Percentiles rank a stretch among this genome's conserved stretches.
These are phyloP conservation scores for Seira sanloemensis DNA, from an alignment of 2,888 invertebrate species.

Conservation along the genomic window DNA sequence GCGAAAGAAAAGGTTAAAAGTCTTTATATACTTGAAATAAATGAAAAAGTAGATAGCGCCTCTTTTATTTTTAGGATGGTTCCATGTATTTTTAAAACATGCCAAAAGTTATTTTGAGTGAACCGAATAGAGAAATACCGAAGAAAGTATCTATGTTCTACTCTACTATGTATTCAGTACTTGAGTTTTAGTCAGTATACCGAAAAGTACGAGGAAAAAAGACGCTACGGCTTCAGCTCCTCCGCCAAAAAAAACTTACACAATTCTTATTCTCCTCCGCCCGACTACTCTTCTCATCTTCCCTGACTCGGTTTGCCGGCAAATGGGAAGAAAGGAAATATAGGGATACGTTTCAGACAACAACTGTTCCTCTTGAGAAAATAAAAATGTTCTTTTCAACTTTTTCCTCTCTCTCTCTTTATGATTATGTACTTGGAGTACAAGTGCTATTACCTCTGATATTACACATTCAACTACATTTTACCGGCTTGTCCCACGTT, in stretches of 20 bases:
- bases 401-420: too few relatives aligned
- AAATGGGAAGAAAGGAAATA: background rate
- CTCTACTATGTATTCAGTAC: background rate
- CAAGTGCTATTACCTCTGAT: too few relatives aligned
- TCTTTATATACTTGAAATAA: too few relatives aligned
- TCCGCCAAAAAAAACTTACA: background rate
- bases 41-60: too few relatives aligned
- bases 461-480: too few relatives aligned
- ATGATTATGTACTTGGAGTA: too few relatives aligned
- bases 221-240: background rate
- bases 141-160: too few relatives aligned
- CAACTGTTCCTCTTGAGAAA: slow-evolving; percentile 12
- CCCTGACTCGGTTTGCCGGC: background rate
- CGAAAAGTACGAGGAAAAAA: slow-evolving; percentile 2
- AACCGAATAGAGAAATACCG: slow-evolving; percentile 44
- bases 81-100: slow-evolving; percentile 58
- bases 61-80: slow-evolving; percentile 58
- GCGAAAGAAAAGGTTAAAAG: too few relatives aligned
- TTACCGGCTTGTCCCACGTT: too few relatives aligned
- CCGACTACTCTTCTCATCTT: background rate
- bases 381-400: background rate
- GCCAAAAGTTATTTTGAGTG: slow-evolving; percentile 63
- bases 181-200: background rate
- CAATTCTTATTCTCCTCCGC: too few relatives aligned
- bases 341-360: slow-evolving; percentile 14